phyloP scores from a whole-genome alignment of 2,113 vertebrate species.

The Psilopsiagon aymara region DNA sequence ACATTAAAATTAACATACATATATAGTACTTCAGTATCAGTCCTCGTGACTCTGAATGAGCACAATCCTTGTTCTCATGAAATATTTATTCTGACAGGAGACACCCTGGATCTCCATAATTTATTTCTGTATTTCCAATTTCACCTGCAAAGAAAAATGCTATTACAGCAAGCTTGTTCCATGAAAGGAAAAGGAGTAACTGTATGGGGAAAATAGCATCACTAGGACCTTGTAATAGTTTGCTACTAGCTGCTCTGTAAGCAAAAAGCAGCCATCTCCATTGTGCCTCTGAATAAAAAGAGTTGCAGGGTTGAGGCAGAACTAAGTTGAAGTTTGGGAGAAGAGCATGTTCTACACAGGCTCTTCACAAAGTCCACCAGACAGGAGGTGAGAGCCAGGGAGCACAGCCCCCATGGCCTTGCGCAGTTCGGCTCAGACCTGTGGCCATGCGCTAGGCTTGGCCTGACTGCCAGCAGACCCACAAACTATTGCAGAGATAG shows the following conservation, averaged over 20 bases:
- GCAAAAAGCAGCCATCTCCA: background rate
- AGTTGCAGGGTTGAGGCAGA: background rate
- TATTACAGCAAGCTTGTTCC: background rate
- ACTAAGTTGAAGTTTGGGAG: background rate
- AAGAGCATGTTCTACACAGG: background rate
- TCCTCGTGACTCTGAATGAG: background rate
- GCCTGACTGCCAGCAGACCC: background rate
- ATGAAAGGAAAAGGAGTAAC: background rate
- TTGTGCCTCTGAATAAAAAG: background rate
- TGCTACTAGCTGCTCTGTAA: background rate
- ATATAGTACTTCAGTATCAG: background rate
- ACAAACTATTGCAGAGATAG: background rate
- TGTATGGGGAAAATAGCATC: background rate
- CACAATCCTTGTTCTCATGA: slow-evolving; percentile 34
- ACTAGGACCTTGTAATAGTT: background rate
- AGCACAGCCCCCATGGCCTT: background rate
- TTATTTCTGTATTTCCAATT: slow-evolving; percentile 44
- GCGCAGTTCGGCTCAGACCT: background rate
- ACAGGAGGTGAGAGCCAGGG: background rate
- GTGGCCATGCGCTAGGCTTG: rapidly evolving
- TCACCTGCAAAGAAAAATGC: background rate
- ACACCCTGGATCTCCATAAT: background rate
- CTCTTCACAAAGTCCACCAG: background rate
- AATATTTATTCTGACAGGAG: slow-evolving; percentile 28
- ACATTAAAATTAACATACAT: slow-evolving; percentile 27